A percentile compares a stretch with the other conserved stretches of the same genome.
These are phyloP conservation scores for Terrapene triunguis DNA, from an alignment of 2,113 vertebrate genomes.

Conservation along the genomic window DNA sequence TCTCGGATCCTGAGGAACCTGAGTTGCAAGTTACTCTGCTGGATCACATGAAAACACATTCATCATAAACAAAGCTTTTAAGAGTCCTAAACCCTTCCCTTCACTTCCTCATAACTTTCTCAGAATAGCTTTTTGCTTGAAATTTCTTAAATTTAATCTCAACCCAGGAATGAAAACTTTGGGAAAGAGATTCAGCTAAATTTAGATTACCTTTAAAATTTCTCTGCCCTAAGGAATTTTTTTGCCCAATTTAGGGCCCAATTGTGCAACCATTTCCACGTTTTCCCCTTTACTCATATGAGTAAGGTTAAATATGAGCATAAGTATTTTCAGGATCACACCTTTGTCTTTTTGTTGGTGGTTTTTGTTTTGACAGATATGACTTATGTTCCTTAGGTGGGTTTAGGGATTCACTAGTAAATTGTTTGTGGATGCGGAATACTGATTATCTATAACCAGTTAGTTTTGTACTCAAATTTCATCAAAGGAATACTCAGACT, in stretches of 20 bases:
- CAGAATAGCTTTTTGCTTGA: rapidly evolving
- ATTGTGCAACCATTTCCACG: background rate
- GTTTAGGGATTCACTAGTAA: background rate
- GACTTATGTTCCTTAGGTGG: background rate
- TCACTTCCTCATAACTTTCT: background rate
- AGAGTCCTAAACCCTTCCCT: background rate
- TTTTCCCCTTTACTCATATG: background rate
- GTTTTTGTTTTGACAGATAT: background rate
- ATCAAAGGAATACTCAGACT: background rate
- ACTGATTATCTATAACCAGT: background rate
- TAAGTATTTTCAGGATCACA: background rate
- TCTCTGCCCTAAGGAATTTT: background rate
- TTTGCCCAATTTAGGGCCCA: background rate
- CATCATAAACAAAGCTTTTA: rapidly evolving
- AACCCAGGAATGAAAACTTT: background rate
- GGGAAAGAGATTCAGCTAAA: background rate
- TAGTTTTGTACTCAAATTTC: background rate
- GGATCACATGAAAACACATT: background rate
- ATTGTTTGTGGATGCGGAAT: background rate
- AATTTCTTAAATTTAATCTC: background rate
- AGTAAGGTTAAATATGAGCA: background rate
- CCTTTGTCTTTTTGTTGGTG: background rate
- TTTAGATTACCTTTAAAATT: background rate
- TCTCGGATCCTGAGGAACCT: conserved; percentile 1
- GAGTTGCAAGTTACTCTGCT: background rate